Evolutionary conservation across 2,113 vertebrate species (phyloP).

Genomic region (Nesoenas mayeri): DNA sequence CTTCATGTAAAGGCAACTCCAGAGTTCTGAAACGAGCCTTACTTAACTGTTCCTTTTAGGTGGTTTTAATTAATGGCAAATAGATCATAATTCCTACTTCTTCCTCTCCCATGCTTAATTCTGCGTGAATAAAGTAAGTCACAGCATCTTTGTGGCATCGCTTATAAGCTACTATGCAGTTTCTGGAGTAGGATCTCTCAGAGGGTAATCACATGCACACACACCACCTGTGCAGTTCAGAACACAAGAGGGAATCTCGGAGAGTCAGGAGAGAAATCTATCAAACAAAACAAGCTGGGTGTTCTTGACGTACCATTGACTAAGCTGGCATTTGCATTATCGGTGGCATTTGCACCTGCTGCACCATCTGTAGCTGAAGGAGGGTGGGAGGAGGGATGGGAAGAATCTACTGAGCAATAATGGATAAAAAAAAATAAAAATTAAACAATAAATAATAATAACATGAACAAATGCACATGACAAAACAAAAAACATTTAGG

Average conservation of each 20-base stretch:
- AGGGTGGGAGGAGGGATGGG: slow-evolving; percentile 93
- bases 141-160: slow-evolving; percentile 11
- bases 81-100: background rate
- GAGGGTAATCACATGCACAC: slow-evolving; percentile 73
- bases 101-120: background rate
- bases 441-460: slow-evolving; percentile 26
- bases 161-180: slow-evolving; percentile 24
- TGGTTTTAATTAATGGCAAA: background rate
- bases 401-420: slow-evolving; percentile 92
- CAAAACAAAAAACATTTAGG: slow-evolving; percentile 1
- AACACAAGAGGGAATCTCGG: slow-evolving; percentile 59
- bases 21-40: background rate
- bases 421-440: slow-evolving; percentile 74
- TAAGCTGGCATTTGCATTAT: slow-evolving; percentile 92
- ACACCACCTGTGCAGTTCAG: slow-evolving; percentile 58
- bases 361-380: slow-evolving; percentile 95
- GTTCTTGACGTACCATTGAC: slow-evolving; percentile 98
- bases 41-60: background rate
- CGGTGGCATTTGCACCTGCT: slow-evolving; percentile 91
- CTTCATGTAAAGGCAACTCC: background rate
- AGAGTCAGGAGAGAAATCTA: slow-evolving; percentile 69
- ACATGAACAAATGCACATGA: slow-evolving; percentile 11
- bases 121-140: background rate
- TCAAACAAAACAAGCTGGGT: slow-evolving; percentile 74
- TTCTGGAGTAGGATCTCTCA: slow-evolving; percentile 54